Evolutionary conservation across 2,888 invertebrate genomes (phyloP), one percentile per base, ranked within the genome.

Genomic region (Drosophila leonis): DNA sequence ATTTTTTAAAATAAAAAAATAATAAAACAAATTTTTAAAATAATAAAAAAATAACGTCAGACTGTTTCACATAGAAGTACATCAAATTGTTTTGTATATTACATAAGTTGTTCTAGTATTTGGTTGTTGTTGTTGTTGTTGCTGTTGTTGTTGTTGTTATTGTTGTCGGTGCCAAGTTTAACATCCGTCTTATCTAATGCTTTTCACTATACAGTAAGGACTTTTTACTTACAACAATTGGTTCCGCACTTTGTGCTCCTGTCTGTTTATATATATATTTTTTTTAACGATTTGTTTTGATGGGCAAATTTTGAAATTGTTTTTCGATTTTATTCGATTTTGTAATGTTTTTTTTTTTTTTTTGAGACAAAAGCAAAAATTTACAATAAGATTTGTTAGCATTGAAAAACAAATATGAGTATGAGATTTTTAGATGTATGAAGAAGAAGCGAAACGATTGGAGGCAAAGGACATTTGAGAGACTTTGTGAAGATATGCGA

Each of bases 171-270:
- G 75, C 64, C 61, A 63, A 48, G 56, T 75, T 73, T 42, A 55
- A 75, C 66, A 81, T 75, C 72, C 82, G 63, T 72, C 56, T 64
- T 55, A 73, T 65, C 70, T 65, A 65, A 60, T 59, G 61, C 55
- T 73, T 71, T 49, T 72, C 66, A 70, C 78, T 78, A 72, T 80
- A 78, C 75, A 78, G 66, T 76, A 83, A 81, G 87, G 89, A 91
- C 91, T 89, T 91, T 77, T 92, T 94, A 97, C 98, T 98, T 97
- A 98, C 98, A 96, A 98, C 97, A 94, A 98, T 98, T 93, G 98
- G 98, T 95, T 98, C 98, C 95, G 97, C 97, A 95, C 97, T 95
- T 95, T 95, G 95, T 94, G 96, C 95, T 94, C 95, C 96, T 95
- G 95, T 94, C 96, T 96, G 95, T 94, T 84, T 84, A 24, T 24